phyloP scores from a whole-genome alignment of 2,113 vertebrate genomes.

The Corythaixoides concolor region DNA sequence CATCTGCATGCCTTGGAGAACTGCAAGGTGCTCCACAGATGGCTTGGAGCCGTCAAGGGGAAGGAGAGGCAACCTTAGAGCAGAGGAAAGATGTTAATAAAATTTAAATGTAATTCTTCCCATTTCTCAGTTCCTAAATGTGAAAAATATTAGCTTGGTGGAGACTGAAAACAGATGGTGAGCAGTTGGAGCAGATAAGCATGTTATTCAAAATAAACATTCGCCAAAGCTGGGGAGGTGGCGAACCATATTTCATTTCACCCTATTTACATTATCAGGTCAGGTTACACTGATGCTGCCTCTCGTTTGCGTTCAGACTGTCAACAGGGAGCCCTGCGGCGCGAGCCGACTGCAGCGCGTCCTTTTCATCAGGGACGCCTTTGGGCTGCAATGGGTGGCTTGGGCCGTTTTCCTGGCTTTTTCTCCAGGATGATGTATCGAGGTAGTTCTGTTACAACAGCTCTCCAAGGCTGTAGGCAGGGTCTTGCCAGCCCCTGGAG shows the following conservation, averaged over 20 bases:
- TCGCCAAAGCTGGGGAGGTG: constrained; percentile 73
- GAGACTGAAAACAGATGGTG: constrained; percentile 81
- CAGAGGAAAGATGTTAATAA: constrained; percentile 63
- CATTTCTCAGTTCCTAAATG: constrained; percentile 70
- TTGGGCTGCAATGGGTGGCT: not conserved
- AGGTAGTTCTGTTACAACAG: not conserved
- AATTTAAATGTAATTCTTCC: constrained; percentile 71
- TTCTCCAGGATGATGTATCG: not conserved
- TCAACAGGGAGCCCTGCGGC: constrained; percentile 38
- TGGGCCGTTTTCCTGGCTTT: not conserved
- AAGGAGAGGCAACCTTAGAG: constrained; percentile 37
- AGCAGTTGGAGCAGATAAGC: constrained; percentile 75
- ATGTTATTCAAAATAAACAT: constrained; percentile 80
- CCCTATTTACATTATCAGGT: constrained; percentile 74
- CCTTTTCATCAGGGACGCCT: not conserved
- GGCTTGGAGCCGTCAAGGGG: constrained; percentile 35
- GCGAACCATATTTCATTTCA: constrained; percentile 72
- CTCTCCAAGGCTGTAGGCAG: not conserved
- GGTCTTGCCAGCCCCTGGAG: not conserved
- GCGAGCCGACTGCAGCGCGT: constrained; percentile 2
- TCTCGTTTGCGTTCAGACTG: constrained; percentile 65
- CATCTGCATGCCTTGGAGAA: constrained; percentile 13
- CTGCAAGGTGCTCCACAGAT: constrained; percentile 52
- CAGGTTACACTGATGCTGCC: constrained; percentile 68
- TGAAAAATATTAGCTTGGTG: constrained; percentile 77